These are phyloP conservation scores for Heteropelma amictum DNA, from an alignment of 2,888 invertebrate species.

Conservation along the genomic window DNA sequence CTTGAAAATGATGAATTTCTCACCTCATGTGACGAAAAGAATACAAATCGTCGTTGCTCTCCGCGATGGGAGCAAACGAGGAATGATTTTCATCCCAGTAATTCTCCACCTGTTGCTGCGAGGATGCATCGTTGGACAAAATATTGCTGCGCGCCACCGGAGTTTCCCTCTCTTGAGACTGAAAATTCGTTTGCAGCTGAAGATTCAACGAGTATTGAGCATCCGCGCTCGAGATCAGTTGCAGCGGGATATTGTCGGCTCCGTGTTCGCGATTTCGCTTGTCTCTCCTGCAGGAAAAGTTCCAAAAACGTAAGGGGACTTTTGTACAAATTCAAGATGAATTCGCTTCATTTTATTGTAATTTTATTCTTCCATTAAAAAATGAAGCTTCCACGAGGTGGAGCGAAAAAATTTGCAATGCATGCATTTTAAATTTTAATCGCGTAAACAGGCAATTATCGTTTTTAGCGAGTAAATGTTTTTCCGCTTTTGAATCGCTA, in stretches of 20 bases:
- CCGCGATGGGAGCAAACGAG: constrained; percentile 62
- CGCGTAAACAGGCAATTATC: too few relatives aligned
- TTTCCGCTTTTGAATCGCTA: too few relatives aligned
- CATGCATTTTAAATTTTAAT: too few relatives aligned
- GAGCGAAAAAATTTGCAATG: too few relatives aligned
- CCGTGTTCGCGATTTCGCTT: constrained; percentile 72
- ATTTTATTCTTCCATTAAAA: background rate
- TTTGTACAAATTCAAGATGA: background rate
- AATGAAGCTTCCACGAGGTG: background rate
- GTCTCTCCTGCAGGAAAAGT: constrained; percentile 67
- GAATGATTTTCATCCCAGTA: constrained; percentile 69
- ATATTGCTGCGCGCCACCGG: constrained; percentile 66
- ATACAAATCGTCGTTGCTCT: constrained; percentile 63
- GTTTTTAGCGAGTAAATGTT: too few relatives aligned
- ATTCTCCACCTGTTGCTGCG: constrained; percentile 69
- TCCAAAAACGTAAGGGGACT: too few relatives aligned
- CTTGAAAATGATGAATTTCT: background rate
- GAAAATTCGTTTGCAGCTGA: constrained; percentile 67
- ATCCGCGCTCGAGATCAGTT: constrained; percentile 64
- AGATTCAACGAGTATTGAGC: constrained; percentile 71
- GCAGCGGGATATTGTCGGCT: constrained; percentile 66
- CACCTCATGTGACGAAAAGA: constrained; percentile 66
- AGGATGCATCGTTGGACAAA: constrained; percentile 63
- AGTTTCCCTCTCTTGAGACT: constrained; percentile 67
- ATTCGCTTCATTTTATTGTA: background rate